Conservation (phyloP, 2,888 invertebrate genomes). For the Latrodectus hesperus region DNA sequence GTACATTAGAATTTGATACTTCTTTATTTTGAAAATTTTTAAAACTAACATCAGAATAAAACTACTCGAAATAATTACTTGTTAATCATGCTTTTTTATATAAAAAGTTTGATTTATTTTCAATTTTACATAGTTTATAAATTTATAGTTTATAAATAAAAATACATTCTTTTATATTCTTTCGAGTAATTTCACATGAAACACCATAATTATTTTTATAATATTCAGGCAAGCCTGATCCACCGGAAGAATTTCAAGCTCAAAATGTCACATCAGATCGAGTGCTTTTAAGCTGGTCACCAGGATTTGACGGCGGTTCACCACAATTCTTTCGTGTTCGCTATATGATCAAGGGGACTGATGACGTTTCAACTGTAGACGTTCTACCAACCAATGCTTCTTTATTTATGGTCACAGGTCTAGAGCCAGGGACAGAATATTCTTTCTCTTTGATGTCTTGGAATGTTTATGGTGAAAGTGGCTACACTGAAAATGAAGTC, state of each 20-base stretch:
- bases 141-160: no score
- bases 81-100: no score
- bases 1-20: no score
- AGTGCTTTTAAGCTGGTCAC: constrained; percentile 87
- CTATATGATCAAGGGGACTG: constrained; percentile 70
- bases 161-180: no score
- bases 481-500: constrained; percentile 76
- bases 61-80: no score
- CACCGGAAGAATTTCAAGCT: constrained; percentile 77
- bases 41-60: no score
- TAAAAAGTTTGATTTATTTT: no score
- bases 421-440: constrained; percentile 89
- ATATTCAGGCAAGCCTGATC: constrained; percentile 75
- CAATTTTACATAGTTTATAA: no score
- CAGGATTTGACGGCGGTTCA: constrained; percentile 94
- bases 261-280: constrained; percentile 91
- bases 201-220: not conserved
- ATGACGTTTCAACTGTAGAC: constrained; percentile 81
- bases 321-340: constrained; percentile 85
- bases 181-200: no score
- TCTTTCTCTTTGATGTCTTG: constrained; percentile 91
- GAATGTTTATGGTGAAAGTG: constrained; percentile 90
- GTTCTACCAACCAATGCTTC: constrained; percentile 81
- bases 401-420: constrained; percentile 82
- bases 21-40: no score